These are phyloP conservation scores for Carduelis carduelis DNA, from an alignment of 2,797 vertebrate genomes.

Conservation along the genomic window DNA sequence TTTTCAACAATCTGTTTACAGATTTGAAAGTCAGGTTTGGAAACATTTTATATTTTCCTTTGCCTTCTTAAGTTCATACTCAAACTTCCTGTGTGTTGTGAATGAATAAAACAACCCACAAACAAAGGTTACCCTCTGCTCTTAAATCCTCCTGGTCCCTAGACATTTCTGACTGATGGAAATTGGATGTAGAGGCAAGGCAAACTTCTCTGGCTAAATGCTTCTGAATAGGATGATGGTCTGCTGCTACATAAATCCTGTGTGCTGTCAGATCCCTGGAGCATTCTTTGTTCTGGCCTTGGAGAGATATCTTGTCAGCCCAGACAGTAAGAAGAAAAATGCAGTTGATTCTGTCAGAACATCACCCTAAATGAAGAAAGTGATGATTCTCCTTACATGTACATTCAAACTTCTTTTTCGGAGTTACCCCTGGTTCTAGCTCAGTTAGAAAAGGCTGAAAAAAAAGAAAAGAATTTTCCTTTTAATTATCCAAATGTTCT, in stretches of 20 bases:
- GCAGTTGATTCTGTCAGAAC: constrained; percentile 51
- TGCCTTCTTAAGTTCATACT: background rate
- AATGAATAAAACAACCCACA: constrained; percentile 10
- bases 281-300: constrained; percentile 67
- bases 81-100: background rate
- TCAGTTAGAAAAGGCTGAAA: background rate
- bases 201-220: constrained; percentile 60
- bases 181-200: constrained; percentile 57
- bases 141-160: constrained; percentile 38
- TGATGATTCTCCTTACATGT: background rate
- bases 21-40: background rate
- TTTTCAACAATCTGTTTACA: background rate
- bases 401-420: background rate
- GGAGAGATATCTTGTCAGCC: constrained; percentile 59
- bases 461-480: background rate
- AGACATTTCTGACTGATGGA: constrained; percentile 49
- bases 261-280: constrained; percentile 50
- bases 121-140: constrained; percentile 18
- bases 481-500: background rate
- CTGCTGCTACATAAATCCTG: constrained; percentile 61
- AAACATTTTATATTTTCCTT: background rate
- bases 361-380: constrained; percentile 36
- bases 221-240: constrained; percentile 60
- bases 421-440: background rate
- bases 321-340: constrained; percentile 34